A percentile compares a stretch with the other conserved stretches of the same genome.
Conservation (phyloP, 2,888 invertebrate genomes). For the Galerucella pusilla region DNA sequence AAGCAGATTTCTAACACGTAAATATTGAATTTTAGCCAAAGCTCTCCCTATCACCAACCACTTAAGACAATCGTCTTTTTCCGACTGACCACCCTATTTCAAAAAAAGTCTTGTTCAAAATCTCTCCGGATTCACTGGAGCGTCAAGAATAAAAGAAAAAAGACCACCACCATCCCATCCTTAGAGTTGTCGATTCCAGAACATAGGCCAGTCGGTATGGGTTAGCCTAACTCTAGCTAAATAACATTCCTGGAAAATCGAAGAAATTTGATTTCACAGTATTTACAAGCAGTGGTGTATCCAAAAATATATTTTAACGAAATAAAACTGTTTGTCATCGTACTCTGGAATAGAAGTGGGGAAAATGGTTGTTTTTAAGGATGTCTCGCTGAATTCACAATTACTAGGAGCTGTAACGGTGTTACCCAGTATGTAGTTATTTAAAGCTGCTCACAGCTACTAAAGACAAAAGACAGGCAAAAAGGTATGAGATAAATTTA, state of each 20-base stretch:
- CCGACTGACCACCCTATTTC: not conserved
- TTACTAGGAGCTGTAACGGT: too few species aligned
- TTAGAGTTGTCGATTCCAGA: constrained; percentile 24
- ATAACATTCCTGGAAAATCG: constrained; percentile 37
- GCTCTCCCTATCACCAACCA: not conserved
- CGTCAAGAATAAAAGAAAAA: constrained; percentile 6
- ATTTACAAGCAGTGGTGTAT: constrained; percentile 3
- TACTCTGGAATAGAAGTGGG: too few species aligned
- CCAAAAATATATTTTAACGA: not conserved
- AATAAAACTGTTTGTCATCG: not conserved
- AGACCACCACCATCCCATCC: not conserved
- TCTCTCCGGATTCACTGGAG: not conserved
- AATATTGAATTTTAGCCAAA: not conserved
- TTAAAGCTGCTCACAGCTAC: too few species aligned
- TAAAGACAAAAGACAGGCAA: too few species aligned
- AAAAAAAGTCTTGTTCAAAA: not conserved
- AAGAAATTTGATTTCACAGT: constrained; percentile 39
- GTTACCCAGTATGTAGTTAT: too few species aligned
- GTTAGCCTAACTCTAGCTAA: constrained; percentile 29
- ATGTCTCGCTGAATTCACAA: too few species aligned
- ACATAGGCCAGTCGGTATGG: constrained; percentile 8
- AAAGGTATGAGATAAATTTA: too few species aligned
- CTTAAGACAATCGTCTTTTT: not conserved
- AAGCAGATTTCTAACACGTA: not conserved
- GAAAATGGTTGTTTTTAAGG: too few species aligned